Conservation (phyloP, 2,113 vertebrate genomes). For the Notothenia rossii region DNA sequence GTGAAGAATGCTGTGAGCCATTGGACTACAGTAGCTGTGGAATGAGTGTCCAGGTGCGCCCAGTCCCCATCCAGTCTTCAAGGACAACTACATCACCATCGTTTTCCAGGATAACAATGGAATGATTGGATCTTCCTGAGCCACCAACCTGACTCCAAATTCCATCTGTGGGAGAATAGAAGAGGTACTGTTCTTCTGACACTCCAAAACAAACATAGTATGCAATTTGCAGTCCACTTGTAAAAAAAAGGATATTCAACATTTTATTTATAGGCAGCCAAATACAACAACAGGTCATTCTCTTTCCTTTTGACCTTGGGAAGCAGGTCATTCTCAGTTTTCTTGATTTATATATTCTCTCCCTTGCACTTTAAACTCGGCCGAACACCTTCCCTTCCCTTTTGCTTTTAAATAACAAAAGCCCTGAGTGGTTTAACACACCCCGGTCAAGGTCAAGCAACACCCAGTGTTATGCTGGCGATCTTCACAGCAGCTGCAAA, state of each 20-base stretch:
- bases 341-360: conserved; percentile 9
- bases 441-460: conserved; percentile 70
- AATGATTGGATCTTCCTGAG: conserved; percentile 76
- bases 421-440: conserved; percentile 69
- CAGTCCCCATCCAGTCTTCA: conserved; percentile 53
- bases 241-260: background rate
- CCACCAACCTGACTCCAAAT: conserved; percentile 65
- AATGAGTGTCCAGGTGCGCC: conserved; percentile 68
- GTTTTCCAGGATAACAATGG: conserved; percentile 67
- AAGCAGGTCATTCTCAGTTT: conserved; percentile 12
- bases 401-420: conserved; percentile 56
- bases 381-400: conserved; percentile 15
- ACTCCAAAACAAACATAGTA: conserved; percentile 61
- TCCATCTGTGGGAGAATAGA: conserved; percentile 64
- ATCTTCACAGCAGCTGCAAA: conserved; percentile 62
- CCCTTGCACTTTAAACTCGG: conserved; percentile 2
- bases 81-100: conserved; percentile 70
- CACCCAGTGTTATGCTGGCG: conserved; percentile 58
- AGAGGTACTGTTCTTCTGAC: conserved; percentile 57
- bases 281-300: conserved; percentile 25
- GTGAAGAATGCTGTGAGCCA: conserved; percentile 25
- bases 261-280: conserved; percentile 33
- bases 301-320: conserved; percentile 20
- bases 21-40: conserved; percentile 19
- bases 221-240: conserved; percentile 23